A percentile compares a stretch with the other conserved stretches of the same genome.
Evolutionary conservation across 1,140 invertebrate species (phyloP).

Genomic region (Aphelinus atriplicis): DNA sequence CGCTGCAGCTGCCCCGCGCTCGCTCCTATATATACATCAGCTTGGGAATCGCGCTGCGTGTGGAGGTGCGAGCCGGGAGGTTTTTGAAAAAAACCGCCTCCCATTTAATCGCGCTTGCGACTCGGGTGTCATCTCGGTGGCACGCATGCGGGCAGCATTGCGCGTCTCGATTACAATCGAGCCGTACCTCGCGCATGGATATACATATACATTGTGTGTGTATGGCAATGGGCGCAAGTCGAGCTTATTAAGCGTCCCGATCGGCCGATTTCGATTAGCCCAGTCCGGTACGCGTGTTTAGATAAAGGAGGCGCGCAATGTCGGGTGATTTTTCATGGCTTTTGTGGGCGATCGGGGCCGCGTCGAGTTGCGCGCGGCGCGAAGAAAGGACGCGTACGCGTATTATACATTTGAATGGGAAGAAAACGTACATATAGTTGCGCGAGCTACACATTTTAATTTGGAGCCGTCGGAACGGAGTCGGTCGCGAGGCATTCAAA

Average conservation of each 20-base stretch:
- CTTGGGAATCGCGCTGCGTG: not conserved
- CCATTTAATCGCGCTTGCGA: slow-evolving; percentile 28
- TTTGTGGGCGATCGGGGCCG: too few relatives aligned
- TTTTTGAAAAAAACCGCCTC: not conserved
- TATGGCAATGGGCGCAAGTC: not conserved
- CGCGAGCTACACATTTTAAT: too few relatives aligned
- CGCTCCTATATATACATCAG: not conserved
- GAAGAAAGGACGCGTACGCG: too few relatives aligned
- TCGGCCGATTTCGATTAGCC: slow-evolving; percentile 24
- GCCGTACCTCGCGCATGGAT: not conserved
- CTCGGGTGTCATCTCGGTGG: slow-evolving; percentile 25
- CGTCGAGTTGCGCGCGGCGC: too few relatives aligned
- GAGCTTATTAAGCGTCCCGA: slow-evolving; percentile 26
- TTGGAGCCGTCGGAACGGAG: too few relatives aligned
- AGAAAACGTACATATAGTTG: too few relatives aligned
- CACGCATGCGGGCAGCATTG: slow-evolving; percentile 22
- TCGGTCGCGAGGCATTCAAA: too few relatives aligned
- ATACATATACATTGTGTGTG: not conserved
- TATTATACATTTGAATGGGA: too few relatives aligned
- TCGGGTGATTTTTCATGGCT: slow-evolving; percentile 6
- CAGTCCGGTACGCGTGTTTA: not conserved
- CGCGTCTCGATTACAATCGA: slow-evolving; percentile 33
- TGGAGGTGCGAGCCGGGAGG: not conserved
- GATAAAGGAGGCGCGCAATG: not conserved
- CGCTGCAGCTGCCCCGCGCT: not conserved